These are phyloP conservation scores for Drosophila ezoana DNA, from an alignment of 2,888 invertebrate genomes.

Conservation along the genomic window DNA sequence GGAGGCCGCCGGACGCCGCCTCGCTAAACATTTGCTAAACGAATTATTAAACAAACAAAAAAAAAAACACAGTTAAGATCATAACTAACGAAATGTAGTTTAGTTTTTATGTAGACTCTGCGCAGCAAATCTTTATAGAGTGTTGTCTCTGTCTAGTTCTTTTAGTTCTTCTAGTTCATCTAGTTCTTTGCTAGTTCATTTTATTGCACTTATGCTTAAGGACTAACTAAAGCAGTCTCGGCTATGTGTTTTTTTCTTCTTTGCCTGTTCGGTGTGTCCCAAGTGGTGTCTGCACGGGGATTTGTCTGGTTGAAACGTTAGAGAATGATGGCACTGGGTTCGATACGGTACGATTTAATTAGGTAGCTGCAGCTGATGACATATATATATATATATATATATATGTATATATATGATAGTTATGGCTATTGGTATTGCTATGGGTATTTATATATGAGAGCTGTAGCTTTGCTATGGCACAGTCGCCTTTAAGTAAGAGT, in stretches of 20 bases:
- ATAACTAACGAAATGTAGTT: slow-evolving; percentile 35
- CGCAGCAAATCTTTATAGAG: slow-evolving; percentile 60
- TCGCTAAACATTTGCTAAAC: slow-evolving; percentile 29
- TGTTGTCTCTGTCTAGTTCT: slow-evolving; percentile 11
- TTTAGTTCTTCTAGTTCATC: slow-evolving; percentile 3
- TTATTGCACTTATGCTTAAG: slow-evolving; percentile 76
- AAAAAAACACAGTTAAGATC: slow-evolving; percentile 38
- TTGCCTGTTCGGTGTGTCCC: slow-evolving; percentile 39
- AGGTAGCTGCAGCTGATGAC: slow-evolving; percentile 17
- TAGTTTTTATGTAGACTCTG: slow-evolving; percentile 61
- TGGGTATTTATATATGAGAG: slow-evolving; percentile 45
- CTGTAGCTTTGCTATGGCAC: slow-evolving; percentile 72
- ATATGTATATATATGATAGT: not conserved
- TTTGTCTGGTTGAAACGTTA: slow-evolving; percentile 17
- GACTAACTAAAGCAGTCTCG: slow-evolving; percentile 79
- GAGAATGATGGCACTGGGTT: slow-evolving; percentile 64
- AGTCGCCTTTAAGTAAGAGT: slow-evolving; percentile 73
- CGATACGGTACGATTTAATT: slow-evolving; percentile 24
- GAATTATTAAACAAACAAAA: slow-evolving; percentile 10
- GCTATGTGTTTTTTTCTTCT: slow-evolving; percentile 49
- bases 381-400: slow-evolving; percentile 5
- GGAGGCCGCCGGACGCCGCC: slow-evolving; percentile 22
- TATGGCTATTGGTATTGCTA: slow-evolving; percentile 50
- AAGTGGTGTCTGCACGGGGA: slow-evolving; percentile 29
- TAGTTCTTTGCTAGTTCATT: slow-evolving; percentile 11